These are phyloP conservation scores for Meghimatium bilineatum DNA, from an alignment of 2,888 invertebrate genomes.

Conservation along the genomic window DNA sequence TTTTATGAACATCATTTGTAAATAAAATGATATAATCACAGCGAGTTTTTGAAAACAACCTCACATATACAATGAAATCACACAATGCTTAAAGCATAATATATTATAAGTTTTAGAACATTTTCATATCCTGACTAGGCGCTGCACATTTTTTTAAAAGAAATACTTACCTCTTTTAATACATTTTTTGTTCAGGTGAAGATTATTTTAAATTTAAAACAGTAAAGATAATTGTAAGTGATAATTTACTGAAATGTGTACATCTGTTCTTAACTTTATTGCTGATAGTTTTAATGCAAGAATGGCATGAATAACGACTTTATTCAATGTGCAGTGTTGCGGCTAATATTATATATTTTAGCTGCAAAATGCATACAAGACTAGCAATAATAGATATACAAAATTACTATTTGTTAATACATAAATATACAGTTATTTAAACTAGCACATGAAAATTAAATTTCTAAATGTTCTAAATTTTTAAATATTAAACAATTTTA, in stretches of 20 bases:
- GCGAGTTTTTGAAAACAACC: constrained; percentile 6
- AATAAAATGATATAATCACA: constrained; percentile 32
- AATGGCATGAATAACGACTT: constrained; percentile 29
- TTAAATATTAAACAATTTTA: no score
- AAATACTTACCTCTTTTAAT: neutral
- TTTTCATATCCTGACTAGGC: constrained; percentile 18
- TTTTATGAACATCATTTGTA: constrained; percentile 46
- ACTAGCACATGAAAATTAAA: no score
- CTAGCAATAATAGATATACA: neutral
- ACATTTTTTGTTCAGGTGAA: constrained; percentile 6
- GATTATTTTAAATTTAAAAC: no score
- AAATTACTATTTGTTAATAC: neutral
- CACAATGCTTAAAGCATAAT: constrained; percentile 9
- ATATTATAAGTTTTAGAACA: constrained; percentile 17
- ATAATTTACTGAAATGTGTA: no score
- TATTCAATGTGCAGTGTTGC: constrained; percentile 21
- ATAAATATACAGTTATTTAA: no score
- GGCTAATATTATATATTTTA: constrained; percentile 1
- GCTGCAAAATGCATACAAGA: neutral
- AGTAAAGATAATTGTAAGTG: no score
- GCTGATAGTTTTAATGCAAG: neutral
- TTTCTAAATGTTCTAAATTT: no score
- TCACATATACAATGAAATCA: constrained; percentile 13
- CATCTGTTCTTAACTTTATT: no score
- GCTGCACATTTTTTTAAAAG: constrained; percentile 21